These are phyloP conservation scores for Pseudochaenichthys georgianus DNA, from an alignment of 2,797 vertebrate genomes.

Conservation along the genomic window DNA sequence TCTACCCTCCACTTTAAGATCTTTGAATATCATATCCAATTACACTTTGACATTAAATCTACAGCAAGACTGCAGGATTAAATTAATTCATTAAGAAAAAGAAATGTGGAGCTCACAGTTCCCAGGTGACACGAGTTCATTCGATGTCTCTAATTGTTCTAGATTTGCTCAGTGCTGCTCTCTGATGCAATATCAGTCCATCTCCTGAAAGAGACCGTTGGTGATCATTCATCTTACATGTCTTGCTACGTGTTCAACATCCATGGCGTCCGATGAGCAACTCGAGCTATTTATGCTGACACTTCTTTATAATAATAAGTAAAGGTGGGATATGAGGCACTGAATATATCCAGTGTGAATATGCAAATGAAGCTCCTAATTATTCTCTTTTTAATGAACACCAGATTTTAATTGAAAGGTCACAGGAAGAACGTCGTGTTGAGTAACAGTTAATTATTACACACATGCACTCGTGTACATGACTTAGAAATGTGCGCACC, in stretches of 20 bases:
- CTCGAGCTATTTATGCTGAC: background rate
- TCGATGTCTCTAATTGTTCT: conserved; percentile 58
- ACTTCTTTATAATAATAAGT: conserved; percentile 1
- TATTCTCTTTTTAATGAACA: conserved; percentile 40
- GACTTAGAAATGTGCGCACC: background rate
- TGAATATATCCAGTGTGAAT: background rate
- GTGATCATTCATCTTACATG: background rate
- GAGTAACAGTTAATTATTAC: conserved; percentile 31
- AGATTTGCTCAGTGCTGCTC: conserved; percentile 51
- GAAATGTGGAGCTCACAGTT: conserved; percentile 39
- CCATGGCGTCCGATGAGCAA: background rate
- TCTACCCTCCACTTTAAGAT: background rate
- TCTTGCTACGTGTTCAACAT: background rate
- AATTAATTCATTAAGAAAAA: conserved; percentile 43
- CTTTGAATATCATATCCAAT: conserved; percentile 25
- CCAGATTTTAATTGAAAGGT: conserved; percentile 44
- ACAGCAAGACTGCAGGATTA: conserved; percentile 16
- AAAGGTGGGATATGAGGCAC: background rate
- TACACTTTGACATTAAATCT: conserved; percentile 34
- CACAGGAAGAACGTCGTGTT: conserved; percentile 8
- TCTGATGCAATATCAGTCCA: conserved; percentile 16
- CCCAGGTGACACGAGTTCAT: conserved; percentile 44
- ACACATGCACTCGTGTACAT: conserved; percentile 4
- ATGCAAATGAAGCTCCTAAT: conserved; percentile 28
- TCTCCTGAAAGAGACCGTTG: conserved; percentile 16